A percentile compares a stretch with the other conserved stretches of the same genome.
phyloP scores from a whole-genome alignment of 2,888 invertebrate species.

The Labia minor region DNA sequence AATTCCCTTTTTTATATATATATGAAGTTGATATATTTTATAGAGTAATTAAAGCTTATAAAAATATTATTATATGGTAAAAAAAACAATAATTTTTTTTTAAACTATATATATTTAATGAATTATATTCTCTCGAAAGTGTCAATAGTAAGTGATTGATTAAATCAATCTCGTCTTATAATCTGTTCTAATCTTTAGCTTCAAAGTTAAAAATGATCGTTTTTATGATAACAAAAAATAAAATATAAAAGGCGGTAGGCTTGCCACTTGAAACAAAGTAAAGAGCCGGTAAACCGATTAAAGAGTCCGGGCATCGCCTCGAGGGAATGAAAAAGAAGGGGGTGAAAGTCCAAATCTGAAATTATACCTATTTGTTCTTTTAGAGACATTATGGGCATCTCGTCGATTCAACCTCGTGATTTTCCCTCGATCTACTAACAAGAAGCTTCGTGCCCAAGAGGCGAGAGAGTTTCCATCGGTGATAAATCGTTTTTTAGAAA shows the following conservation, averaged over 20 bases:
- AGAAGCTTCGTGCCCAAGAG: background rate
- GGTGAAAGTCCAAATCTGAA: background rate
- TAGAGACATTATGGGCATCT: background rate
- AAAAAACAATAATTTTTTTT: too few relatives aligned
- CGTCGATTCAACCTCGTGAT: background rate
- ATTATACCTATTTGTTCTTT: conserved; percentile 13
- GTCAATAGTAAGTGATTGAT: too few relatives aligned
- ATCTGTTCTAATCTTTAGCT: too few relatives aligned
- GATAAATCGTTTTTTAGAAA: background rate
- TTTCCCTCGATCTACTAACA: background rate
- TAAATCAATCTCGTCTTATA: too few relatives aligned
- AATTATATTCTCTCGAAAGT: too few relatives aligned
- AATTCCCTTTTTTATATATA: too few relatives aligned
- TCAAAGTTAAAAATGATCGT: too few relatives aligned
- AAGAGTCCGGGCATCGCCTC: background rate
- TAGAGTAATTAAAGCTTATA: too few relatives aligned
- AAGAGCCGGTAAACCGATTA: background rate
- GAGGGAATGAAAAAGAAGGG: background rate
- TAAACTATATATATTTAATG: too few relatives aligned
- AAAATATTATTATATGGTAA: too few relatives aligned
- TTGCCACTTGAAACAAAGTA: background rate
- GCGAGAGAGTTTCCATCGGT: background rate
- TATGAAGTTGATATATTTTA: too few relatives aligned
- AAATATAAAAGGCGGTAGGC: background rate
- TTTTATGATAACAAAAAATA: too few relatives aligned